Evolutionary conservation across 2,888 invertebrate genomes (phyloP), one percentile per base, ranked within the genome.

Genomic region (Aricia artaxerxes): DNA sequence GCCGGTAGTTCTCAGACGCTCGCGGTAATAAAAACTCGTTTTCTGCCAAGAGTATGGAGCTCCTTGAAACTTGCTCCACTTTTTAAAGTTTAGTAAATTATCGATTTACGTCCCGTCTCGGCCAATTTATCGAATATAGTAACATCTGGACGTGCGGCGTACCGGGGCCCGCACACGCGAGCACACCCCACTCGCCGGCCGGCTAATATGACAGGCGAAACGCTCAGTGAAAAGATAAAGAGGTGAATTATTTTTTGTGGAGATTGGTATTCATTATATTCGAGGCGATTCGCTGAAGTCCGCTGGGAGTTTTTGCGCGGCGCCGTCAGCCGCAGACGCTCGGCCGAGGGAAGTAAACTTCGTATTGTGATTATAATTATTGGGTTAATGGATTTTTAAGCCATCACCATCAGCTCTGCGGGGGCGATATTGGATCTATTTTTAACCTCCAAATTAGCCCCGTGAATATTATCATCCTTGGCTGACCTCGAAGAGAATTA

Each of bases 281-380:
- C 64, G 64, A 11, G 31, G 64, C 64, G 64, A 35, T 64, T 64
- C 35, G 35, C 35, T 69, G 69, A 38, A 69, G 69, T 69, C 38
- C 16, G 4, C 35, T 35, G 13, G 35, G 69, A 69, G 69, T 69
- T 69, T 69, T 69, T 69, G 69, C 35, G 69, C 69, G 9, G 64
- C 69, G 69, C 35, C 35, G 69, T 69, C 69, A 69, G 13, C 69
- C 35, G 35, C 69, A 69, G 69, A 35, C 69, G 69, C 69, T 38
- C 69, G 35, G 35, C 1, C 64, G 64, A 64, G 64, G 31, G 31
- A 38, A 69, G 69, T 35, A 16, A 69, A 69, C 69, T 69, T 69
- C 1, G 69, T 35, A 35, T 69, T 69, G 35, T 69, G 13, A 35
- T 69, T 35, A 13, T 69, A 69, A 38, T 35, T 69, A 69, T 69